phyloP scores from a whole-genome alignment of 2,888 invertebrate genomes.

The Rhaphigaster nebulosa region DNA sequence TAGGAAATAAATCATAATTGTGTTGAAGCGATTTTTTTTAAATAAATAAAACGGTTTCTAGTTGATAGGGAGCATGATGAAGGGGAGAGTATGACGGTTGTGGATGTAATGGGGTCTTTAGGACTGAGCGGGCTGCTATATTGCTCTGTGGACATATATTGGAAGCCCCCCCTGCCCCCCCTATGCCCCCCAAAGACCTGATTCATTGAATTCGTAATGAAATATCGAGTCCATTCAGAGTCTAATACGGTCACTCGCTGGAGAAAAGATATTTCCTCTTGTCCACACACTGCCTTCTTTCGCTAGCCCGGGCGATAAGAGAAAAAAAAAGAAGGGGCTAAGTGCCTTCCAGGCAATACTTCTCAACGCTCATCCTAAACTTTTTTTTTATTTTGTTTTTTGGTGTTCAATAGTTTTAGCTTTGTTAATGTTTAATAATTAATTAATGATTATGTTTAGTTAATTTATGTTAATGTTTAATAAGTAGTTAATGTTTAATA shows the following conservation, averaged over 20 bases:
- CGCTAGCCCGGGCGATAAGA: background rate
- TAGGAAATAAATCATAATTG: background rate
- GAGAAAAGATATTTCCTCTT: constrained; percentile 46
- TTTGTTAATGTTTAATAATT: no score
- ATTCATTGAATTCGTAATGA: constrained; percentile 60
- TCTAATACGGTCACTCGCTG: constrained; percentile 57
- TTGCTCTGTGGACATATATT: constrained; percentile 46
- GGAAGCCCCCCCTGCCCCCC: background rate
- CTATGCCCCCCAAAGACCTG: constrained; percentile 47
- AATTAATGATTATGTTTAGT: no score
- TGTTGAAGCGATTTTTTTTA: background rate
- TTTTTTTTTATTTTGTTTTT: background rate
- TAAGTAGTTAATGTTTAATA: no score
- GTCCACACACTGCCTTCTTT: constrained; percentile 35
- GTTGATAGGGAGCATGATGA: background rate
- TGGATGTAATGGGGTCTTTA: constrained; percentile 48
- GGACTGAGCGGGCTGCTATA: constrained; percentile 27
- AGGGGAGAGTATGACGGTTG: constrained; percentile 2
- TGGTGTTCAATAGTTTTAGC: no score
- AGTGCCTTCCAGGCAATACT: background rate
- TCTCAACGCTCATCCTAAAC: background rate
- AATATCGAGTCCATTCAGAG: constrained; percentile 57
- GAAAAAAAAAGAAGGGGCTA: background rate
- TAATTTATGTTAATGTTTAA: no score
- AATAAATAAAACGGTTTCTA: constrained; percentile 35